phyloP scores from a whole-genome alignment of 2,113 vertebrate genomes.

The Anhinga rufa region DNA sequence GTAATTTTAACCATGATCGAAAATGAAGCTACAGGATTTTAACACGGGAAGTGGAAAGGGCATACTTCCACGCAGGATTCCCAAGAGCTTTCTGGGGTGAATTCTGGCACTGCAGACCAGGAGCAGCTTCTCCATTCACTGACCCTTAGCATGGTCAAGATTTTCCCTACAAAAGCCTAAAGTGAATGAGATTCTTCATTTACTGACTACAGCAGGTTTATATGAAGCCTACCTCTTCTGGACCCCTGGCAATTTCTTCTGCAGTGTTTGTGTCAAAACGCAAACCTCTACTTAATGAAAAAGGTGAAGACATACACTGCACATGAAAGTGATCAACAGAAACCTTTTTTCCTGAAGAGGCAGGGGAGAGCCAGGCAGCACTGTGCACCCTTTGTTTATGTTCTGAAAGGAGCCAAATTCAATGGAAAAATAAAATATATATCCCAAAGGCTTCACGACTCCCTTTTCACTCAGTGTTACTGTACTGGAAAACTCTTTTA shows the following conservation, averaged over 20 bases:
- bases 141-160: not conserved
- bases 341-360: not conserved
- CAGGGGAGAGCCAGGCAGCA: not conserved
- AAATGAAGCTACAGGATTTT: not conserved
- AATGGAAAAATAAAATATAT: constrained; percentile 7
- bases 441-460: not conserved
- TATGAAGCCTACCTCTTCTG: not conserved
- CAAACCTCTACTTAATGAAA: not conserved
- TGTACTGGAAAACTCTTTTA: constrained; percentile 1
- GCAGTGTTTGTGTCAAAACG: not conserved
- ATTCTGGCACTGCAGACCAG: not conserved
- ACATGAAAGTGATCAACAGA: not conserved
- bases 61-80: not conserved
- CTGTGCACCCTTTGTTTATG: not conserved
- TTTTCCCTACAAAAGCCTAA: not conserved
- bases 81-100: not conserved
- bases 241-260: not conserved
- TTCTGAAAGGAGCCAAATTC: not conserved
- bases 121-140: not conserved
- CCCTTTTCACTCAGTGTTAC: not conserved
- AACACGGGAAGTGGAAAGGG: not conserved
- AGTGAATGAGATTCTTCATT: not conserved
- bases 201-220: not conserved
- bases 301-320: not conserved
- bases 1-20: not conserved